A percentile compares a stretch with the other conserved stretches of the same genome.
Conservation (phyloP, 1,140 invertebrate genomes). For the Drosophila tristis region DNA sequence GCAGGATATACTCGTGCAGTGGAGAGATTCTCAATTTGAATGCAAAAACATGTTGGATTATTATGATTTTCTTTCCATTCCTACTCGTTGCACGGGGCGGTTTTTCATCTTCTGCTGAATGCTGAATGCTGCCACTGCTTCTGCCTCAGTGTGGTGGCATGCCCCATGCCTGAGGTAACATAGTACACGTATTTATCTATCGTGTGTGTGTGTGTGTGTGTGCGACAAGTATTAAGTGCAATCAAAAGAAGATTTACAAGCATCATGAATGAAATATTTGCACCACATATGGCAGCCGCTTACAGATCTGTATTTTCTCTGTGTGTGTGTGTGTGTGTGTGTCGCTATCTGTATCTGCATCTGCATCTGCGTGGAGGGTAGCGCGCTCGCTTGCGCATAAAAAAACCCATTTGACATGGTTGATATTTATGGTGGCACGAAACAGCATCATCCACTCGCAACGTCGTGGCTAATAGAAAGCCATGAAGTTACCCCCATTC, state of each 20-base stretch:
- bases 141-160: conserved; percentile 26
- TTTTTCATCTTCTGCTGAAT: conserved; percentile 47
- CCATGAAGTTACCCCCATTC: too few relatives aligned
- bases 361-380: conserved; percentile 24
- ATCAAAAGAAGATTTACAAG: conserved; percentile 83
- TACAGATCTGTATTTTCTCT: conserved; percentile 19
- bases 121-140: conserved; percentile 1
- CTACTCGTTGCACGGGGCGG: conserved; percentile 54
- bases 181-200: neutral
- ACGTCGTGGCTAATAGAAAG: too few relatives aligned
- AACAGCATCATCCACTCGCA: too few relatives aligned
- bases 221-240: conserved; percentile 82
- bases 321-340: conserved; percentile 20
- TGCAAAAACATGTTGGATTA: conserved; percentile 82
- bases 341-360: conserved; percentile 30
- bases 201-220: conserved; percentile 28
- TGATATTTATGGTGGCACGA: conserved; percentile 62
- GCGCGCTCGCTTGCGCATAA: conserved; percentile 42
- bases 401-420: conserved; percentile 72
- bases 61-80: conserved; percentile 71
- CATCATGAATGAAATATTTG: conserved; percentile 82
- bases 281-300: conserved; percentile 65
- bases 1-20: conserved; percentile 11
- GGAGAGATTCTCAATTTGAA: conserved; percentile 80
- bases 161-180: conserved; percentile 15